Evolutionary conservation across 2,113 vertebrate genomes (phyloP), one percentile per base, ranked within the genome.

Genomic region (Collichthys lucidus): DNA sequence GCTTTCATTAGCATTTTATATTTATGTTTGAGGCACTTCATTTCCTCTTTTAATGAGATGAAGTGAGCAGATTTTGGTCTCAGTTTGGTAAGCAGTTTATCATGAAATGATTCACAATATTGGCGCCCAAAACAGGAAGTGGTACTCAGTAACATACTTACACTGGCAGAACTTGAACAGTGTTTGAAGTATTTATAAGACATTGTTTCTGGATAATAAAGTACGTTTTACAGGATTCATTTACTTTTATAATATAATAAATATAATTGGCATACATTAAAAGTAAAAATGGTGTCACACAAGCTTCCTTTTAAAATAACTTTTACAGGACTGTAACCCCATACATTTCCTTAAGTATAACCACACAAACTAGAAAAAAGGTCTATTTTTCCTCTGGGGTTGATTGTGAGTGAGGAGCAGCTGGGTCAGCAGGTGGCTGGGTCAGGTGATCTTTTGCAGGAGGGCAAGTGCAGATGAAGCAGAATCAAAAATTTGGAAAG

Each of bases 1-100:
- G 66, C 22, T 22, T 31, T 22, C 22, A 59, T 83, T 22, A 22
- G 67, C 14, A 65, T 65, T 52, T 71, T 8, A 52, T 62, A 42
- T 76, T 49, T 49, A 57, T 77, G 22, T 65, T 65, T 71, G 14
- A 52, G 29, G 42, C 29, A 19, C 22, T 70, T 69, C 5, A 55
- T 62, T 55, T 52, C 24, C 22, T 53, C 14, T 15, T 5, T 42
- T 4, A 52, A 15, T n/a, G 19, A 35, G 55, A 22, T 22, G 29
- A 20, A 55, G 5, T 50, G 42, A 73, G 17, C 56, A 70, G n/a
- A 26, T 29, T 40, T 49, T 59, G 2, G 16, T 47, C n/a, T 65
- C 42, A 50, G 15, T 31, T 40, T 10, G 11, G 11, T 46, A 16
- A 71, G 15, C 17, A 29, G 19, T 17, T 50, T 3, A 57, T 59